phyloP scores from a whole-genome alignment of 2,797 vertebrate genomes.

The Vipera ursinii region DNA sequence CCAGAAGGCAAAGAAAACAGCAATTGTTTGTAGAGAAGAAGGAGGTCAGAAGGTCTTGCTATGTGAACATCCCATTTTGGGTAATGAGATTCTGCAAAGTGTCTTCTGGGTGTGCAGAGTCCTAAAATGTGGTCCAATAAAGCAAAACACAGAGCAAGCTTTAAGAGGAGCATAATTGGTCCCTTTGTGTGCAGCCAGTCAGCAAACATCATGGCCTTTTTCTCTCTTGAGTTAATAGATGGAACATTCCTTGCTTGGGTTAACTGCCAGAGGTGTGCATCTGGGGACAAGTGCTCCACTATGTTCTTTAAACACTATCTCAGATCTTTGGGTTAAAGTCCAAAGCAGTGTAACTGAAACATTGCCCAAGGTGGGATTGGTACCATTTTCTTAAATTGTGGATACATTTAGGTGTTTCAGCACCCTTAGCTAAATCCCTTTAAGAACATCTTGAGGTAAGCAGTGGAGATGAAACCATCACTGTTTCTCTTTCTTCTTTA shows the following conservation, averaged over 20 bases:
- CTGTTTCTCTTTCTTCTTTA: neutral
- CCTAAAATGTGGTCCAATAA: constrained; percentile 9
- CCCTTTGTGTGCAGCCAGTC: constrained; percentile 10
- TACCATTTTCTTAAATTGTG: neutral
- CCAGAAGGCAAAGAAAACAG: neutral
- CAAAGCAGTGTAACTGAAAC: neutral
- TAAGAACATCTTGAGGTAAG: rapidly evolving
- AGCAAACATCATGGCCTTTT: neutral
- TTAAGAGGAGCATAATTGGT: constrained; percentile 22
- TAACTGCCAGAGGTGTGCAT: neutral
- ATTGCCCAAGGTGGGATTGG: neutral
- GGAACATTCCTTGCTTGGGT: neutral
- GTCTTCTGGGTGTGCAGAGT: neutral
- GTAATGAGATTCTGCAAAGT: constrained; percentile 18
- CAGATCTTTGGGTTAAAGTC: neutral
- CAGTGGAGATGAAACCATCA: neutral
- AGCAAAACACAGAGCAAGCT: neutral
- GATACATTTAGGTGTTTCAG: neutral
- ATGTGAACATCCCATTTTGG: neutral
- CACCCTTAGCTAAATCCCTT: neutral
- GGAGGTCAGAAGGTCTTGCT: neutral
- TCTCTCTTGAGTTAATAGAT: constrained; percentile 9
- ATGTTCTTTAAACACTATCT: neutral
- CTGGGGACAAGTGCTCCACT: neutral
- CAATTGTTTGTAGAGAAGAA: neutral